These are phyloP conservation scores for Tachysurus fulvidraco DNA, from an alignment of 2,113 vertebrate species.

Conservation along the genomic window DNA sequence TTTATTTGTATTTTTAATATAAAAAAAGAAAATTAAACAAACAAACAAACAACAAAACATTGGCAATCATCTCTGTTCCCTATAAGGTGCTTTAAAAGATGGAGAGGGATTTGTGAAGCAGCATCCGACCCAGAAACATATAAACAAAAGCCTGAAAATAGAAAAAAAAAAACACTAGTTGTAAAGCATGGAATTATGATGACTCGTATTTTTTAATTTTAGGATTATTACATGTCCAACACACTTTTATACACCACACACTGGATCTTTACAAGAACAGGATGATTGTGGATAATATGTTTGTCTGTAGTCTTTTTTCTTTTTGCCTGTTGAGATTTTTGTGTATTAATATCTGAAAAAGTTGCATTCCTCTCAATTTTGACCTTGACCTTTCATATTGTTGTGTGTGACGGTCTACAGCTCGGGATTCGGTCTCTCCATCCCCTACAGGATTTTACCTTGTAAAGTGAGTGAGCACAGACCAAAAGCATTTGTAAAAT, in stretches of 20 bases:
- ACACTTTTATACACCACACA: background rate
- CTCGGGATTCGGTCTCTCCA: conserved; percentile 5
- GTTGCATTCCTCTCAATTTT: background rate
- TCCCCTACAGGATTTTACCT: conserved; percentile 55
- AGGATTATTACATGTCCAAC: background rate
- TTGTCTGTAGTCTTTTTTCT: no score
- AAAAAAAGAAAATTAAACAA: background rate
- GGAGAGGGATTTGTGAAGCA: background rate
- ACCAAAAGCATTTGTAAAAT: background rate
- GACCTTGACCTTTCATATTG: background rate
- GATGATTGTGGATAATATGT: no score
- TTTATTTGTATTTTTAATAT: background rate
- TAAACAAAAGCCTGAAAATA: background rate
- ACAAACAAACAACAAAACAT: background rate
- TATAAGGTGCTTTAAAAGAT: no score
- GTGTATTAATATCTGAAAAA: background rate
- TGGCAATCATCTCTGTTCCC: background rate
- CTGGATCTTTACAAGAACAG: background rate
- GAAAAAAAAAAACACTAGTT: background rate
- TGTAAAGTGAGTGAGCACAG: conserved; percentile 59
- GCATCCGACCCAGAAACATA: background rate
- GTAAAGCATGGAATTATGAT: background rate
- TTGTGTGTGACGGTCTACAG: conserved; percentile 28
- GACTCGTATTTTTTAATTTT: background rate
- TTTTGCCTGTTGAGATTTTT: background rate